phyloP scores from a whole-genome alignment of 2,888 invertebrate genomes.

The Xylophagus ater region DNA sequence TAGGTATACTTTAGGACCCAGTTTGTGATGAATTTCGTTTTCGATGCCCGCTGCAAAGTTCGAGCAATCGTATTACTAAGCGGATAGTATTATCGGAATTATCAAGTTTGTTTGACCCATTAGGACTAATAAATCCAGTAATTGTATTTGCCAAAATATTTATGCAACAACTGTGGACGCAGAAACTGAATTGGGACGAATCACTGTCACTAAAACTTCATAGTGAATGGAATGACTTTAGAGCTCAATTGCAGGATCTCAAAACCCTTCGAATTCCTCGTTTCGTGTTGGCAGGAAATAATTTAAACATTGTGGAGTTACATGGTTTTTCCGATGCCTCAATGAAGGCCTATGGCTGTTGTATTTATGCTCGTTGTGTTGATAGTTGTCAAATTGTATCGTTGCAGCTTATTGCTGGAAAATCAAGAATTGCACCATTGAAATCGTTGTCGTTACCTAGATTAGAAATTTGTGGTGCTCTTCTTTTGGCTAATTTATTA shows the following conservation, averaged over 20 bases:
- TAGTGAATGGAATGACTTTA: conserved; percentile 1
- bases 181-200: conserved; percentile 7
- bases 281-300: neutral
- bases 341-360: neutral
- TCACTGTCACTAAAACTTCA: too few species aligned
- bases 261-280: conserved; percentile 5
- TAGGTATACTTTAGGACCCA: too few species aligned
- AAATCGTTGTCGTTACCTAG: conserved; percentile 20
- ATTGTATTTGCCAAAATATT: conserved; percentile 6
- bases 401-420: neutral
- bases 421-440: conserved; percentile 9
- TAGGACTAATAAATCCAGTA: conserved; percentile 7
- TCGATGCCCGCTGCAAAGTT: too few species aligned
- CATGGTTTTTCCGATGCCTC: conserved; percentile 10
- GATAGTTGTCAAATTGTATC: neutral
- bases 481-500: neutral
- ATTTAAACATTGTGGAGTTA: neutral
- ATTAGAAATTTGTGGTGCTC: conserved; percentile 23
- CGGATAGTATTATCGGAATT: too few species aligned
- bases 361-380: neutral
- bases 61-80: too few species aligned
- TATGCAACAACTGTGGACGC: conserved; percentile 5
- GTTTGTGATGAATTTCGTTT: too few species aligned
- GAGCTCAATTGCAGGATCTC: neutral
- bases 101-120: conserved; percentile 11